These are phyloP conservation scores for Turdus rufiventris DNA, from an alignment of 2,113 vertebrate genomes.

Conservation along the genomic window DNA sequence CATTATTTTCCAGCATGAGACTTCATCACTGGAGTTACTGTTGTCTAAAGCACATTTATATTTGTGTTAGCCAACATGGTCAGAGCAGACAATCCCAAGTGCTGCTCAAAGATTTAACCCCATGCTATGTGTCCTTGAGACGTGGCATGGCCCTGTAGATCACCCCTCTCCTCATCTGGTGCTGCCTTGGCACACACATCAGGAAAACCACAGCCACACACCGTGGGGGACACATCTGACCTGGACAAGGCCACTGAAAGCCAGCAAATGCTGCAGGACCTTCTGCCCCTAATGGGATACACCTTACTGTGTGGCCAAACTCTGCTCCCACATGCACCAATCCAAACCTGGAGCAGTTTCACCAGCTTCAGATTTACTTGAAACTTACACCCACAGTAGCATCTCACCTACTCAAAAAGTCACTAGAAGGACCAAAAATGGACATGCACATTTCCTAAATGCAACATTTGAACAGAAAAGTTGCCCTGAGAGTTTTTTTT, in stretches of 20 bases:
- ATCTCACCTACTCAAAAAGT: not conserved
- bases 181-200: accelerated
- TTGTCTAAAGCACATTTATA: not conserved
- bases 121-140: not conserved
- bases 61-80: not conserved
- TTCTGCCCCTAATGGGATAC: too few relatives aligned
- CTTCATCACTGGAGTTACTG: not conserved
- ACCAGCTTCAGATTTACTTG: not conserved
- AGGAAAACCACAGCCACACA: not conserved
- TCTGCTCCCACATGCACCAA: not conserved
- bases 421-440: not conserved
- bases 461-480: not conserved
- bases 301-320: not conserved
- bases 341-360: not conserved
- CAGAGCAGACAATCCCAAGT: not conserved
- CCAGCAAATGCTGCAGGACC: not conserved
- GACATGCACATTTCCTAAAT: not conserved
- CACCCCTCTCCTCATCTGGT: accelerated
- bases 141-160: not conserved
- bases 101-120: not conserved
- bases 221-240: accelerated
- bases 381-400: not conserved
- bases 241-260: not conserved
- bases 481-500: not conserved
- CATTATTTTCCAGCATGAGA: not conserved